Evolutionary conservation across 2,113 vertebrate genomes (phyloP).

Genomic region (Pomatostomus ruficeps): DNA sequence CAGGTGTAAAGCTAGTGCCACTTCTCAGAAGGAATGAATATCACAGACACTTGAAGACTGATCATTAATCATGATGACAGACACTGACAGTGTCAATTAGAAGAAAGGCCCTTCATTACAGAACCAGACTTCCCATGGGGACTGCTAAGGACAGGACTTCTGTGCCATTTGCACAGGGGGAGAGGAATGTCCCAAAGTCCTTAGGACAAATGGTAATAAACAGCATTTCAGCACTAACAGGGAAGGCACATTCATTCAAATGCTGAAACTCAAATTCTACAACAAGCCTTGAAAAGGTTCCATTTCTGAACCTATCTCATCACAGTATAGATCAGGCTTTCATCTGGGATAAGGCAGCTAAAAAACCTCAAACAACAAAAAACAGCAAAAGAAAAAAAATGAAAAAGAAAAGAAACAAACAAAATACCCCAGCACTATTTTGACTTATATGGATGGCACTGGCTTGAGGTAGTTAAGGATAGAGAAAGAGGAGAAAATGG

Average conservation of each 20-base stretch:
- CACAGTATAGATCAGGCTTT: not conserved
- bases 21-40: not conserved
- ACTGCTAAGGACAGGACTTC: not conserved
- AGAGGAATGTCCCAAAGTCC: not conserved
- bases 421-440: not conserved
- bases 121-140: not conserved
- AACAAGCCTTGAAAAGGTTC: not conserved
- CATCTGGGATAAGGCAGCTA: not conserved
- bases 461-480: not conserved
- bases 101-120: not conserved
- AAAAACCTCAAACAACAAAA: not conserved
- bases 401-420: not conserved
- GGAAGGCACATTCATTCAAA: not conserved
- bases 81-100: slow-evolving; percentile 28
- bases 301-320: not conserved
- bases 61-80: slow-evolving; percentile 50
- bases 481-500: not conserved
- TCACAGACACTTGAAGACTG: not conserved
- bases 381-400: not conserved
- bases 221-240: not conserved
- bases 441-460: not conserved
- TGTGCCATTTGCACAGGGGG: not conserved
- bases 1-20: not conserved
- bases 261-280: not conserved
- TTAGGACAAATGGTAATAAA: not conserved